A percentile compares a stretch with the other conserved stretches of the same genome.
phyloP scores from a whole-genome alignment of 1,140 invertebrate genomes.

The Temnothorax longispinosus region DNA sequence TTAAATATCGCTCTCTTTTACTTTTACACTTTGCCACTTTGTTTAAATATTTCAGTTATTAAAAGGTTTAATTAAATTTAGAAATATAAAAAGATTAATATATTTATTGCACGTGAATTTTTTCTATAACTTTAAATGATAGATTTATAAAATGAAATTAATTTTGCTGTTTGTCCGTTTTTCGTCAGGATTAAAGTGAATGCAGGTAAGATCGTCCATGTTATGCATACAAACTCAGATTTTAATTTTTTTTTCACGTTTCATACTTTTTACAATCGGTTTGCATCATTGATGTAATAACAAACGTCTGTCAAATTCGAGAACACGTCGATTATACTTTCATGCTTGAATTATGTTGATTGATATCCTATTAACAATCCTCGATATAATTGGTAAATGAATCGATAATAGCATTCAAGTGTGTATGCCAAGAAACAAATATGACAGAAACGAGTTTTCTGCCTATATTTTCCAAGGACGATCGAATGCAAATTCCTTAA shows the following conservation, averaged over 20 bases:
- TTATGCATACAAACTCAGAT: neutral
- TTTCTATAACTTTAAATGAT: conserved; percentile 9
- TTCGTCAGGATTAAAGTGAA: conserved; percentile 63
- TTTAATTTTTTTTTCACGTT: neutral
- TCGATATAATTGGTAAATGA: conserved; percentile 28
- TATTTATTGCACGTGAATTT: neutral
- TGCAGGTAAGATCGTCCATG: conserved; percentile 55
- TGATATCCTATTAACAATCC: conserved; percentile 53
- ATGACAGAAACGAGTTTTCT: conserved; percentile 37
- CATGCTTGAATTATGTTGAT: conserved; percentile 3
- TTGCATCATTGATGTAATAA: conserved; percentile 31
- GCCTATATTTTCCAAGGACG: conserved; percentile 63
- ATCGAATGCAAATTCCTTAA: conserved; percentile 36
- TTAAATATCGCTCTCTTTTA: neutral
- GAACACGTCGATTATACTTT: neutral
- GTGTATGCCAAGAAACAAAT: conserved; percentile 34
- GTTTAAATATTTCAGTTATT: neutral
- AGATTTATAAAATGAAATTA: conserved; percentile 40
- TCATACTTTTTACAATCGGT: neutral
- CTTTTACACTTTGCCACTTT: neutral
- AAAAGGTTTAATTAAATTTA: neutral
- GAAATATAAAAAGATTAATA: neutral
- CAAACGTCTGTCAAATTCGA: conserved; percentile 7
- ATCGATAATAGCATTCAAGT: conserved; percentile 9
- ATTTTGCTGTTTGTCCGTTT: conserved; percentile 50